Evolutionary conservation across 1,140 invertebrate genomes (phyloP).

Genomic region (Panagrolaimus sp.): DNA sequence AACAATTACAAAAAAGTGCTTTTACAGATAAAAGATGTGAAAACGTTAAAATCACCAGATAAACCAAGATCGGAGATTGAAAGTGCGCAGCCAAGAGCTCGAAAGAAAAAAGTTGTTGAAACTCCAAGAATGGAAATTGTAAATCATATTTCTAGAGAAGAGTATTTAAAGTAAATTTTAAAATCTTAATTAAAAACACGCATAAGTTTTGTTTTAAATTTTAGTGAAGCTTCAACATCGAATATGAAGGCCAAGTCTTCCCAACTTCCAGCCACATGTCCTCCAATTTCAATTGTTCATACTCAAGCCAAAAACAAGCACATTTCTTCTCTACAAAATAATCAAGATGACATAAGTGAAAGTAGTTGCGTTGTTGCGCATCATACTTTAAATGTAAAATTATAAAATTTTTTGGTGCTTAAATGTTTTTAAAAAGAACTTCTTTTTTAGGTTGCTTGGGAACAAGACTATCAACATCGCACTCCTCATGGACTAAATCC

Average conservation of each 20-base stretch:
- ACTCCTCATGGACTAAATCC: too few relatives aligned
- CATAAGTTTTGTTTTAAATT: slow-evolving; percentile 68
- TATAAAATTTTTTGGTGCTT: slow-evolving; percentile 66
- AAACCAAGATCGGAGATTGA: too few relatives aligned
- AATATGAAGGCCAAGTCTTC: slow-evolving; percentile 69
- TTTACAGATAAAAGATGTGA: too few relatives aligned
- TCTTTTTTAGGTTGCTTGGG: background rate
- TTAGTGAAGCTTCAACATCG: slow-evolving; percentile 66
- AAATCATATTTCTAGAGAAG: slow-evolving; percentile 10
- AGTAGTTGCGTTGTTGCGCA: slow-evolving; percentile 2
- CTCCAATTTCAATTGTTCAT: slow-evolving; percentile 2
- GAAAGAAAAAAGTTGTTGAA: background rate
- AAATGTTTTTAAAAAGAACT: background rate
- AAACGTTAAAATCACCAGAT: too few relatives aligned
- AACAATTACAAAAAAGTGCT: too few relatives aligned
- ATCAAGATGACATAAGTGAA: background rate
- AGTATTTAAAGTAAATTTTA: background rate
- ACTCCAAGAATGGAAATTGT: slow-evolving; percentile 12
- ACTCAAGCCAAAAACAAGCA: slow-evolving; percentile 74
- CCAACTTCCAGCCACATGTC: background rate
- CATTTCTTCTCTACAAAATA: background rate
- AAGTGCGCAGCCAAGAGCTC: background rate
- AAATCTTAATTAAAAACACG: slow-evolving; percentile 60
- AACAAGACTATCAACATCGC: slow-evolving; percentile 8
- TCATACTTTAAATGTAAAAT: slow-evolving; percentile 62